phyloP scores from a whole-genome alignment of 2,113 vertebrate species.

The Chauna torquata region DNA sequence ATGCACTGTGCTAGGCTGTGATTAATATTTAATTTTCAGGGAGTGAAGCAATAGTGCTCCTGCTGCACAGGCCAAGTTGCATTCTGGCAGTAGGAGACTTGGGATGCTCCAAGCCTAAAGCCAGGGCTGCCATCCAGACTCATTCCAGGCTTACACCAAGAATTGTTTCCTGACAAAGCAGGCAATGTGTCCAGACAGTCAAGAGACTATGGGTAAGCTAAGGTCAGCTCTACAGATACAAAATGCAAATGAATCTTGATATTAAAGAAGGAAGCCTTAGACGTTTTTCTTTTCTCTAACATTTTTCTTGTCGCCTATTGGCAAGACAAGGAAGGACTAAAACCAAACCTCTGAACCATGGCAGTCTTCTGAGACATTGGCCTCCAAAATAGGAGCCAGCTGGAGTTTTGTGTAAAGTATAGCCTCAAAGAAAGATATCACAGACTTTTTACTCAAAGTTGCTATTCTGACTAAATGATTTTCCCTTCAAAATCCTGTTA shows the following conservation, averaged over 20 bases:
- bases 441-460: background rate
- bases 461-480: background rate
- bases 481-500: background rate
- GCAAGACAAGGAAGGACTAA: background rate
- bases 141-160: background rate
- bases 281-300: background rate
- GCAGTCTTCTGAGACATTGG: background rate
- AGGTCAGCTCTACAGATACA: background rate
- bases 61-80: background rate
- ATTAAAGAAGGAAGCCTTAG: background rate
- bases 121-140: background rate
- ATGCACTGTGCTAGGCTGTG: background rate
- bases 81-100: background rate
- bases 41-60: background rate
- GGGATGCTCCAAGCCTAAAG: background rate
- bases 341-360: background rate
- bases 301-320: background rate
- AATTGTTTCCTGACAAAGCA: background rate
- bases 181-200: background rate
- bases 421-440: background rate
- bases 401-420: background rate
- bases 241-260: background rate
- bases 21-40: background rate
- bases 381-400: background rate
- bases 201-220: background rate